phyloP scores from a whole-genome alignment of 2,888 invertebrate genomes.

The Drosophila merina region DNA sequence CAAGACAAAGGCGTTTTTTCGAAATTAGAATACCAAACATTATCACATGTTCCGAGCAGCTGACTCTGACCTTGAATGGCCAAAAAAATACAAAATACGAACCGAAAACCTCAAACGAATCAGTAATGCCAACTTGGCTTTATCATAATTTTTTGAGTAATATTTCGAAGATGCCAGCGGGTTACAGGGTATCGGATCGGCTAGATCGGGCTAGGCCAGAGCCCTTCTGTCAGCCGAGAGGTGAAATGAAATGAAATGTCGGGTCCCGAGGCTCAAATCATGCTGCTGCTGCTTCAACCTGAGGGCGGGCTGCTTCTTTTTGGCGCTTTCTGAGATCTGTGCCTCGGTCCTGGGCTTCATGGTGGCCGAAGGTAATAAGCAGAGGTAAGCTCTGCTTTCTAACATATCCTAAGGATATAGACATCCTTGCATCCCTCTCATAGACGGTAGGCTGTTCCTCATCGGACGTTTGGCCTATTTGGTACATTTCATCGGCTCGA shows the following conservation, averaged over 20 bases:
- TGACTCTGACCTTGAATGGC: slow-evolving; percentile 73
- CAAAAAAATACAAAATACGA: slow-evolving; percentile 13
- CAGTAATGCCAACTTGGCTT: slow-evolving; percentile 15
- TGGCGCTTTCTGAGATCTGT: slow-evolving; percentile 28
- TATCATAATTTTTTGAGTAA: neutral
- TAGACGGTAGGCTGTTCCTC: slow-evolving; percentile 1
- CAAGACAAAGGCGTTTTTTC: slow-evolving; percentile 59
- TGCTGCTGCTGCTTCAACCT: slow-evolving; percentile 52
- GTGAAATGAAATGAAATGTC: slow-evolving; percentile 26
- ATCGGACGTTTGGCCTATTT: slow-evolving; percentile 36
- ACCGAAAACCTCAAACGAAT: slow-evolving; percentile 3
- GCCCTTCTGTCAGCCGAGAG: slow-evolving; percentile 20
- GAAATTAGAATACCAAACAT: slow-evolving; percentile 66
- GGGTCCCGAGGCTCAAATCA: slow-evolving; percentile 20
- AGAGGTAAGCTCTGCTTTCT: slow-evolving; percentile 2
- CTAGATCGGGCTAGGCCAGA: slow-evolving; percentile 20
- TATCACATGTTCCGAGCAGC: slow-evolving; percentile 66
- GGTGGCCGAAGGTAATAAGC: slow-evolving; percentile 46
- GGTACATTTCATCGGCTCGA: slow-evolving; percentile 41
- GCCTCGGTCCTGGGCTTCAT: slow-evolving; percentile 36
- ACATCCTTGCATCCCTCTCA: neutral
- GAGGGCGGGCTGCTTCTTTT: slow-evolving; percentile 41
- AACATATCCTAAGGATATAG: neutral
- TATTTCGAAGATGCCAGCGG: neutral
- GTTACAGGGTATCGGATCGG: neutral